phyloP scores from a whole-genome alignment of 2,888 invertebrate genomes.

The Melipona beecheii region DNA sequence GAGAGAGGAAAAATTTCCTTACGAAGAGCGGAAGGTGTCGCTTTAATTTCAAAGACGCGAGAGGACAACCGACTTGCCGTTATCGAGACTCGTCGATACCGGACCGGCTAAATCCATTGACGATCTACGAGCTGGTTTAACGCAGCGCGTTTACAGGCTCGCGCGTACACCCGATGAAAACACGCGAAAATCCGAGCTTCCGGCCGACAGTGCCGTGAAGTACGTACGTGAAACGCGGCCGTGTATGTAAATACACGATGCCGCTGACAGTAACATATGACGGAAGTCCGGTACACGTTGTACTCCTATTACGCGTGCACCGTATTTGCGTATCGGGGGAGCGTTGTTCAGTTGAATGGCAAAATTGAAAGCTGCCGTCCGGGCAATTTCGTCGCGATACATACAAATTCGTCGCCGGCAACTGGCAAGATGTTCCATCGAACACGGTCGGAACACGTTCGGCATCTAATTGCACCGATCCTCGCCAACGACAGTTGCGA shows the following conservation, averaged over 20 bases:
- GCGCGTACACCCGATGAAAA: constrained; percentile 44
- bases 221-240: constrained; percentile 1
- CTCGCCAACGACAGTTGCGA: no score
- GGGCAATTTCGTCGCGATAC: constrained; percentile 39
- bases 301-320: constrained; percentile 52
- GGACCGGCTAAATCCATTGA: constrained; percentile 12
- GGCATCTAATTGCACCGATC: background rate
- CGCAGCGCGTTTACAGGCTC: constrained; percentile 37
- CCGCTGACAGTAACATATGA: constrained; percentile 62
- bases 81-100: background rate
- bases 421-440: constrained; percentile 37
- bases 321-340: constrained; percentile 44
- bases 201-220: constrained; percentile 30
- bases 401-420: background rate
- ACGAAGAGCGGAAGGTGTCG: no score
- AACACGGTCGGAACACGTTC: constrained; percentile 1
- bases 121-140: constrained; percentile 40
- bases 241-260: constrained; percentile 46
- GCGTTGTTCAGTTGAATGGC: constrained; percentile 43
- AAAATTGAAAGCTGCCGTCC: constrained; percentile 54
- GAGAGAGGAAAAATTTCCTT: background rate
- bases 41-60: no score
- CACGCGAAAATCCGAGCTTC: constrained; percentile 42
- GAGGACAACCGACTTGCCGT: background rate
- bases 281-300: constrained; percentile 62